phyloP scores from a whole-genome alignment of 2,113 vertebrate genomes.

The Mus musculus region DNA sequence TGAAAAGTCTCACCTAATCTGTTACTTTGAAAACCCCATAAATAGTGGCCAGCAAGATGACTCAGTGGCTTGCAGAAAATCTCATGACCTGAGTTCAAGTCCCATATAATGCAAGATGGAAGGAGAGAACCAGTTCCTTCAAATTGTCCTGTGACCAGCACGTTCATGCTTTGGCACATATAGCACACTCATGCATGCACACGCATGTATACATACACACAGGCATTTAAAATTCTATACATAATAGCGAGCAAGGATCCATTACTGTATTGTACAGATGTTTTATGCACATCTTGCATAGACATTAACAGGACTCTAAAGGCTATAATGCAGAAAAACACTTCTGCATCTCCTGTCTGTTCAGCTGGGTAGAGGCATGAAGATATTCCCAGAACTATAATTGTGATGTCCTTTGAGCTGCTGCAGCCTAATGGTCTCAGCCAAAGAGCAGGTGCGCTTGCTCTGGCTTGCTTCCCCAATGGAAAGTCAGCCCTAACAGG shows the following conservation, averaged over 20 bases:
- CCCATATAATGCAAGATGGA: background rate
- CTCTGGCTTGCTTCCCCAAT: background rate
- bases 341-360: background rate
- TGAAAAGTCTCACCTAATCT: background rate
- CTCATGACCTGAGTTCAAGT: background rate
- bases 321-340: background rate
- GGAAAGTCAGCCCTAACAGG: background rate
- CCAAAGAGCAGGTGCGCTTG: background rate
- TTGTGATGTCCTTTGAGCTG: background rate
- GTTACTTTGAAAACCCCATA: constrained; percentile 10
- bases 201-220: background rate
- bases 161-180: too few species aligned
- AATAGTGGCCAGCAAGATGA: background rate
- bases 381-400: background rate
- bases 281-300: background rate
- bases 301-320: background rate
- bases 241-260: background rate
- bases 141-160: background rate
- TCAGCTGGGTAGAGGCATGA: background rate
- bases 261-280: background rate
- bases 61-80: background rate
- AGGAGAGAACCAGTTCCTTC: background rate
- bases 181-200: background rate
- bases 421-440: background rate
- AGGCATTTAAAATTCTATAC: background rate